These are phyloP conservation scores for Lepidurus apus DNA, from an alignment of 1,140 invertebrate species.

Conservation along the genomic window DNA sequence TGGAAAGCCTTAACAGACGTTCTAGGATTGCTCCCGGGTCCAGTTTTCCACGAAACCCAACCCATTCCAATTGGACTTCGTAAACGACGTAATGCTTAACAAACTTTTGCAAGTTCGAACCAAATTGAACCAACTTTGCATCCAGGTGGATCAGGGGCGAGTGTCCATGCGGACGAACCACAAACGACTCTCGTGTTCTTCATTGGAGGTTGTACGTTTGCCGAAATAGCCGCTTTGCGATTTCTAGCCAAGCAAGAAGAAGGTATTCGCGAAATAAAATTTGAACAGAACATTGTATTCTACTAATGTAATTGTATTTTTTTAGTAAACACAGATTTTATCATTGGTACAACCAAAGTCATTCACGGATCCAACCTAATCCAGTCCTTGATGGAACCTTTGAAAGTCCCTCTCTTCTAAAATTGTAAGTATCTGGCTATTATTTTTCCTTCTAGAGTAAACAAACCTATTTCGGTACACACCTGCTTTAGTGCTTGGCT, in stretches of 20 bases:
- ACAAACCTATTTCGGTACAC: not conserved
- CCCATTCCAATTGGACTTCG: conserved; percentile 47
- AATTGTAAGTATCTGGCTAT: not conserved
- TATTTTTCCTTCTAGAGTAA: not conserved
- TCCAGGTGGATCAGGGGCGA: conserved; percentile 54
- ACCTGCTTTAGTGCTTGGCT: conserved; percentile 24
- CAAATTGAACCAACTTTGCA: not conserved
- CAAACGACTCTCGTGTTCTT: conserved; percentile 88
- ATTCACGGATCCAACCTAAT: conserved; percentile 86
- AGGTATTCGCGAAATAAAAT: conserved; percentile 47
- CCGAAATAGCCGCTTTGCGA: conserved; percentile 86
- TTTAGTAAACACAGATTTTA: conserved; percentile 79
- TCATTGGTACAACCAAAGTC: conserved; percentile 86
- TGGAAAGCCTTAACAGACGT: conserved; percentile 68
- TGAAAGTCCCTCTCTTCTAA: conserved; percentile 22
- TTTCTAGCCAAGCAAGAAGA: conserved; percentile 90
- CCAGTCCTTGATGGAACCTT: conserved; percentile 60
- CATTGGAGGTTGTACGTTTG: conserved; percentile 92
- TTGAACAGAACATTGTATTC: conserved; percentile 7
- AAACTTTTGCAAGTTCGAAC: conserved; percentile 20
- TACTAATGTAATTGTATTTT: conserved; percentile 39
- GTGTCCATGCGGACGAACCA: conserved; percentile 60
- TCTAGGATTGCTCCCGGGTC: conserved; percentile 59
- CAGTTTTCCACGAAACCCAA: conserved; percentile 53
- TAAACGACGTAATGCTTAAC: conserved; percentile 37